Percentiles rank a stretch among this genome's conserved stretches.
Evolutionary conservation across 1,140 invertebrate species (phyloP).

Genomic region (Marisa cornuarietis): DNA sequence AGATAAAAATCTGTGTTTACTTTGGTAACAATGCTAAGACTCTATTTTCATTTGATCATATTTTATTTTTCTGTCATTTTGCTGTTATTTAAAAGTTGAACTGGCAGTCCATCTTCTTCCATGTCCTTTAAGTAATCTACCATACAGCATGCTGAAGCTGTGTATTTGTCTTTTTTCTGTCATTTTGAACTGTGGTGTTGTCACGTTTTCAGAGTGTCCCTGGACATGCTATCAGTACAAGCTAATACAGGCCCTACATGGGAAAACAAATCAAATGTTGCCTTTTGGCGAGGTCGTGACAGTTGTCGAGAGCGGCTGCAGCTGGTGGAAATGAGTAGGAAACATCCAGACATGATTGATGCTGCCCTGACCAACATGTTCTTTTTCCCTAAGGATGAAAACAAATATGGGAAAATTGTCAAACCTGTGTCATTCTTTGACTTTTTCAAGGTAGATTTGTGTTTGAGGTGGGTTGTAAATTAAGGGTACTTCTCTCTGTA

Average conservation of each 20-base stretch:
- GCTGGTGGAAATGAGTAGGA: constrained; percentile 80
- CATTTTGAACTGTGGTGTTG: not conserved
- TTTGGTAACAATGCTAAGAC: not conserved
- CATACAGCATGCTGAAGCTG: not conserved
- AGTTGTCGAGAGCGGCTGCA: constrained; percentile 80
- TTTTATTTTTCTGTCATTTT: not conserved
- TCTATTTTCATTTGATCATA: not conserved
- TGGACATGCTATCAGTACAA: constrained; percentile 91
- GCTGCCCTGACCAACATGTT: constrained; percentile 96
- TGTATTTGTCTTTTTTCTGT: not conserved
- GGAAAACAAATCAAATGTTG: constrained; percentile 78
- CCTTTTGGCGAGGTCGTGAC: constrained; percentile 93
- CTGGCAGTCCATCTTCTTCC: not conserved
- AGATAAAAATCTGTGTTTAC: too few species aligned
- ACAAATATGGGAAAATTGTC: constrained; percentile 81
- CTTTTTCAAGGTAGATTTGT: constrained; percentile 87
- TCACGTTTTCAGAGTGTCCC: constrained; percentile 75
- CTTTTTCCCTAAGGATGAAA: constrained; percentile 88
- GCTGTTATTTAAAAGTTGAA: not conserved
- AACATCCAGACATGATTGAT: constrained; percentile 85
- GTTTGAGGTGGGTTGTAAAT: too few species aligned
- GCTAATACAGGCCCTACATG: constrained; percentile 78
- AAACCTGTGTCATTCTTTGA: constrained; percentile 90
- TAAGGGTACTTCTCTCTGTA: too few species aligned
- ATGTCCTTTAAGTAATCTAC: too few species aligned